Base-by-base conservation (phyloP, 2,113 vertebrate species). In the Orthonyx spaldingii region DNA sequence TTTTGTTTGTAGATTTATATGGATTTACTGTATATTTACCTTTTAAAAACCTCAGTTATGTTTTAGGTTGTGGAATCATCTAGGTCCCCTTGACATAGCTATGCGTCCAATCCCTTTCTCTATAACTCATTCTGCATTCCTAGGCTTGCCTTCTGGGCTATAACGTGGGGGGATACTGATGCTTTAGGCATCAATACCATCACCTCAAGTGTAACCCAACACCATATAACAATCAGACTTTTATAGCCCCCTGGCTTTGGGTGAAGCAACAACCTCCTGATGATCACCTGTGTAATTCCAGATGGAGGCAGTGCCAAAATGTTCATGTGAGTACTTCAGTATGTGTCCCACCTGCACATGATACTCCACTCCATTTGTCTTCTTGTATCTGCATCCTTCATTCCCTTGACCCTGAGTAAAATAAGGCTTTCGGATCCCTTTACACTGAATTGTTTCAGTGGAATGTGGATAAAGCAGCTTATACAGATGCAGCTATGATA, bases 281-380 rank as follows among this genome's bases (percentile, higher is more conserved):
- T 22, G 21, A 61, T 47, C 35, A 66, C 17, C 33, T 66, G 12
- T 19, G 33, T n/a, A 22, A 70, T 81, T 70, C 39, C 42, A 59
- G 42, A 30, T 3, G 4, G 55, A 94, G n/a, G 6, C 14, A 53
- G 20, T 23, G 39, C 26, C 49, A 37, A 70, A 66, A 8, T 50
- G 19, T 49, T 30, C 15, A 27, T 32, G 10, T 0, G 0, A 35
- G 7, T 50, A 30, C 26, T 78, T 78, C 35, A 27, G 6, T 28
- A 2, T 1, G 1, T 22, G 8, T 75, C 26, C n/a, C 42, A 46
- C 3, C 9, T 37, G 44, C 12, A 21, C 37, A 1, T 7, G 35
- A 24, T 28, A 23, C 8, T 46, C n/a, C 30, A 79, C 6, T 10
- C 19, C 15, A 5, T 71, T 65, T 70, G 12, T 46, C 37, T 53